Evolutionary conservation across 2,888 invertebrate genomes (phyloP), one percentile per base, ranked within the genome.

Genomic region (Pycnomerus fuliginosus): DNA sequence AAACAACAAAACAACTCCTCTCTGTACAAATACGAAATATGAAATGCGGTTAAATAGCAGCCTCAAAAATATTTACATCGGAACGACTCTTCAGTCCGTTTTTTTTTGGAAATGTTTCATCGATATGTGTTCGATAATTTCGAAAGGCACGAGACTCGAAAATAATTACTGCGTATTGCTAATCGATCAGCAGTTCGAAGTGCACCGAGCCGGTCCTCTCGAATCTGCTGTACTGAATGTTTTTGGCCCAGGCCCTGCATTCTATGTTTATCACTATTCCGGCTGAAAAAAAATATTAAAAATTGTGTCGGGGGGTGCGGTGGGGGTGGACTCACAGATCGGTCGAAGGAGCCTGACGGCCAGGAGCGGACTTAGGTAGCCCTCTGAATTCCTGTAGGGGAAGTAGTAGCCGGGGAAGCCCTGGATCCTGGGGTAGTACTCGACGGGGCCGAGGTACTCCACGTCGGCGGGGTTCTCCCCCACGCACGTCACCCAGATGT

Each of bases 391-490:
- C 60, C 84, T 82, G 69, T 84, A 94, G 0, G 94, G 94, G 75
- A 89, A 94, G 74, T 87, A 94, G 67, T 87, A 91, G 1, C 90
- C 90, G 0, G 91, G 90, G 68, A 92, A 91, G 37, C 93, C 92
- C 58, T 83, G 80, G 15, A 67, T 53, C 3, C 25, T 29, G 0
- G 92, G 92, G 53, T 83, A 76, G 74, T 94, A 94, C 48, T 81
- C 76, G 49, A 96, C 77, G 1, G 85, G 83, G 0, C 95, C 96
- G 52, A 96, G 81, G 71, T 93, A 90, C 72, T 97, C 96, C 45
- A 85, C 78, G 74, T 96, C 96, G 1, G 90, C 88, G 0, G 93
- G 88, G 72, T 90, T 91, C 78, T 95, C 95, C 30, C 97, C 97
- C 61, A 90, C 85, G 69, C 97, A 98, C 3, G 90, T 87, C 8